Evolutionary conservation across 2,113 vertebrate species (phyloP), one percentile per base, ranked within the genome.

Genomic region (Salvelinus fontinalis): DNA sequence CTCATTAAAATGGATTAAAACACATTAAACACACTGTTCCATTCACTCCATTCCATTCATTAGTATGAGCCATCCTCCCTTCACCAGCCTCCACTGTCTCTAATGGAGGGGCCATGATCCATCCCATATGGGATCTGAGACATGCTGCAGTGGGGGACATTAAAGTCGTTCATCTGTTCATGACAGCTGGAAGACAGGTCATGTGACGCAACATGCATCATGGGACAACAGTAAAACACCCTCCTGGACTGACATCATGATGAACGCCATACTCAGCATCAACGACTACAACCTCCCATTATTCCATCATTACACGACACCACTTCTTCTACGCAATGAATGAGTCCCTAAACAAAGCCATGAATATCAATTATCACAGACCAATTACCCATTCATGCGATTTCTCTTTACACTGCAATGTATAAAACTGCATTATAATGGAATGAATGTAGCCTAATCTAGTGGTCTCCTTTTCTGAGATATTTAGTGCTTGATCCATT

Each of bases 151-250:
- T 71, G 78, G 48, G 75, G 78, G 51, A 84, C 77, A 78, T 70
- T 31, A 31, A 31, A 31, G 31, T 31, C 4, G 31, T 31, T 75
- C 77, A 81, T 44, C 76, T 91, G 78, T 86, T 88, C 91, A 89
- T 88, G 88, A 82, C 89, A 85, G 89, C 87, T 6, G 74, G 2
- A 34, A 54, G 26, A 27, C 59, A 20, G 12, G 65, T 22, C 31
- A 1, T 0, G 27, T 83, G 85, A 86, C 1, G 75, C 29, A 69
- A 84, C 84, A 77, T 76, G 74, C 76, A 75, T 51, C 39, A 1
- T 6, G 59, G 70, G 13, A 29, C 31, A 83, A 84, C 72, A 86
- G 76, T 83, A 69, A 86, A 75, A 79, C 83, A 81, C 80, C 82
- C 79, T 75, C 67, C 69, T 71, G 67, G 29, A 3, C 70, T 76